Evolutionary conservation across 30 jellyfish, hydroid and myxozoan genomes (phyloP).

Genomic region (Chironex yamaguchii): DNA sequence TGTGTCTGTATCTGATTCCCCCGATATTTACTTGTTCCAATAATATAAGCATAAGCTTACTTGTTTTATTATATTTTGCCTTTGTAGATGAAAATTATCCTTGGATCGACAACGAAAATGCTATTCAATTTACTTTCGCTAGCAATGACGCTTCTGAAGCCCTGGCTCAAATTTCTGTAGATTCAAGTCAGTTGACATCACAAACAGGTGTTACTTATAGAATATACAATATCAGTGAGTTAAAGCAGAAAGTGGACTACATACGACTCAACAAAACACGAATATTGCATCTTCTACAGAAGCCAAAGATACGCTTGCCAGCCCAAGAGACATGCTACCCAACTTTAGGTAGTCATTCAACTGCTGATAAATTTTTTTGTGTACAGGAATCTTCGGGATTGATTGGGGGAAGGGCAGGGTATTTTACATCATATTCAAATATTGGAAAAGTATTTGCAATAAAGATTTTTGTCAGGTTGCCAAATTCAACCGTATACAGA

Average conservation of each 20-base stretch:
- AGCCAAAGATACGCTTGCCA: not conserved
- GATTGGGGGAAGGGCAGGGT: not conserved
- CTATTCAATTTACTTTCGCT: no score
- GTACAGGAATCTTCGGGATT: not conserved
- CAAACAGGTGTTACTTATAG: no score
- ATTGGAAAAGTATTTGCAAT: not conserved
- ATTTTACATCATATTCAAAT: not conserved
- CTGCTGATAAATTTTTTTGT: not conserved
- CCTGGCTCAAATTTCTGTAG: no score
- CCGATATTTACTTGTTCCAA: no score
- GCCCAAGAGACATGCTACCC: not conserved
- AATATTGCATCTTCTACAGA: not conserved
- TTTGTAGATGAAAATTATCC: no score
- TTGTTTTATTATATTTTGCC: no score
- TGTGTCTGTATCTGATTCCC: no score
- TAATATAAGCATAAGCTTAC: no score
- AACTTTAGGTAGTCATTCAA: not conserved
- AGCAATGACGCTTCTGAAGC: no score
- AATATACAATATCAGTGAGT: not conserved
- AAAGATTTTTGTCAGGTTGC: not conserved
- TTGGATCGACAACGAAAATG: no score
- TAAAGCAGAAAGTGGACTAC: not conserved
- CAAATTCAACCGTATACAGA: not conserved
- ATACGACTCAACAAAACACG: not conserved
- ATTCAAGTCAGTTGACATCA: no score